Evolutionary conservation across 2,888 invertebrate genomes (phyloP).

Genomic region (Panzeria rudis): DNA sequence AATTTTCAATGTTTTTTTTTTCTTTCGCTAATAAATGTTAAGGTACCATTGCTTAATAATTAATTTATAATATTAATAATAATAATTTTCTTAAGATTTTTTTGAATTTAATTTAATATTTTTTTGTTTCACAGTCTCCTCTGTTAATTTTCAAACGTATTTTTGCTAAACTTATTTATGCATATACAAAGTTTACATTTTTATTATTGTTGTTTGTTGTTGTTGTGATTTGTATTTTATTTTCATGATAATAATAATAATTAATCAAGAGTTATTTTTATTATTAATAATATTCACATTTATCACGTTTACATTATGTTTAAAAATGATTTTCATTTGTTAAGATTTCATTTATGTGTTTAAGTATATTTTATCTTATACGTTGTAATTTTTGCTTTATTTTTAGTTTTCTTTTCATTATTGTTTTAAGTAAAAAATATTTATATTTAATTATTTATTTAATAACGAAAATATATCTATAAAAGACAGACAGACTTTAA

Average conservation of each 20-base stretch:
- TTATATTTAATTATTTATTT: conserved; percentile 68
- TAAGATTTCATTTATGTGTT: conserved; percentile 60
- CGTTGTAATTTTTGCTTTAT: conserved; percentile 53
- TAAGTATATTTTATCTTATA: conserved; percentile 70
- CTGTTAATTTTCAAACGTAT: conserved; percentile 72
- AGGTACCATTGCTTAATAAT: conserved; percentile 73
- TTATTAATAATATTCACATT: conserved; percentile 71
- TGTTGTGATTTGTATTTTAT: conserved; percentile 25
- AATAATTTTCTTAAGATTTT: conserved; percentile 49
- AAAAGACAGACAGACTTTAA: conserved; percentile 73
- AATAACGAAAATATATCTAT: conserved; percentile 73
- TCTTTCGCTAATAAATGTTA: conserved; percentile 68
- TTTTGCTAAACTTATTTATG: conserved; percentile 68
- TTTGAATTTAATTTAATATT: conserved; percentile 60
- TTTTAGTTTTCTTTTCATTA: conserved; percentile 43
- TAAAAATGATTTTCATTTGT: conserved; percentile 70
- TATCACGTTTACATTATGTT: conserved; percentile 73
- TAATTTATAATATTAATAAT: conserved; percentile 56
- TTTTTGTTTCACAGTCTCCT: conserved; percentile 75
- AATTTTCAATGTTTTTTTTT: conserved; percentile 27
- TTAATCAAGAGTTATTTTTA: conserved; percentile 60
- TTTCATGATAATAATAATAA: conserved; percentile 45
- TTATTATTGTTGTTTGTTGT: conserved; percentile 59
- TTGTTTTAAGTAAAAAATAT: conserved; percentile 72
- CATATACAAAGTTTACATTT: conserved; percentile 70